Conservation (phyloP, 2,113 vertebrate species). For the Lophius piscatorius region DNA sequence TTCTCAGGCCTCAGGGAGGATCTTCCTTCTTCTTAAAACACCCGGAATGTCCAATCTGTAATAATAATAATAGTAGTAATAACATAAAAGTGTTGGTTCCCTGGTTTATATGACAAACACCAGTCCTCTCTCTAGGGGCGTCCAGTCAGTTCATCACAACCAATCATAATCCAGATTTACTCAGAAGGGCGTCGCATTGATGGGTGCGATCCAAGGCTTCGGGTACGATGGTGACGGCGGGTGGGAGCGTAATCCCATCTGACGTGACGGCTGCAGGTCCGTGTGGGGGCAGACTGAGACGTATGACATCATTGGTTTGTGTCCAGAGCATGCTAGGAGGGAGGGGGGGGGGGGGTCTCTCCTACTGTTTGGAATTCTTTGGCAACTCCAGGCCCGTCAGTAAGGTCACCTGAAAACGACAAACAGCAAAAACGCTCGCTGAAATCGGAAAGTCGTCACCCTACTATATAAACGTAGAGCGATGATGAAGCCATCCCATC, state of each 20-base stretch:
- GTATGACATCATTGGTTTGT: constrained; percentile 37
- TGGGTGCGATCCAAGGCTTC: constrained; percentile 5
- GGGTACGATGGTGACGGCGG: constrained; percentile 29
- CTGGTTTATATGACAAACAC: constrained; percentile 9
- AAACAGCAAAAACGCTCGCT: no score
- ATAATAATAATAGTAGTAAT: neutral
- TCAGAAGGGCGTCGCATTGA: constrained; percentile 14
- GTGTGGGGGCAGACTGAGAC: neutral
- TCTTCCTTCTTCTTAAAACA: no score
- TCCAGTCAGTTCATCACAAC: neutral
- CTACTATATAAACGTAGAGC: no score
- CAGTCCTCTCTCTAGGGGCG: constrained; percentile 3
- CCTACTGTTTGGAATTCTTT: constrained; percentile 80
- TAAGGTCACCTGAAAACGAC: constrained; percentile 87
- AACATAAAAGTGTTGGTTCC: no score
- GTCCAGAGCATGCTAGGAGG: constrained; percentile 19
- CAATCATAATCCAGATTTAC: constrained; percentile 11
- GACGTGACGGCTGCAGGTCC: constrained; percentile 23
- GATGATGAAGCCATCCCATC: no score
- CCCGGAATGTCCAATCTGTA: neutral
- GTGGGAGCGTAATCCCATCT: constrained; percentile 11
- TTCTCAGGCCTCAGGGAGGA: no score
- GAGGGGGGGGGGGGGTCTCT: neutral
- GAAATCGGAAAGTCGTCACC: no score
- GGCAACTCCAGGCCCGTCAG: constrained; percentile 93